Percentiles rank a stretch among this genome's conserved stretches.
Evolutionary conservation across 2,888 invertebrate genomes (phyloP).

Genomic region (Eristalis arbustorum): DNA sequence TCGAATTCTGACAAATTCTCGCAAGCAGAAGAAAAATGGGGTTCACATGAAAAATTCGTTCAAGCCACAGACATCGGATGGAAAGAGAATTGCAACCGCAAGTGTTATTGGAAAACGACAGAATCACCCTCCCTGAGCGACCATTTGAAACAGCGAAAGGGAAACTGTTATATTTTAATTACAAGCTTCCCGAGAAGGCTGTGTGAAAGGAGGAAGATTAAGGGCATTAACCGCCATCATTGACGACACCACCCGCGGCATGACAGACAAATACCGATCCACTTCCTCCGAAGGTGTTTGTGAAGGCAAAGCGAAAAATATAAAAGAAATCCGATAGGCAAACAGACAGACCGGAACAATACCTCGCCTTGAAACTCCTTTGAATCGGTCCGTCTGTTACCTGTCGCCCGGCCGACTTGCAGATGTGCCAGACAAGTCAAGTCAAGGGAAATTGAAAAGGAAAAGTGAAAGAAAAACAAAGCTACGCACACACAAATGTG

Average conservation of each 20-base stretch:
- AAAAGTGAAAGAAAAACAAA: conserved; percentile 23
- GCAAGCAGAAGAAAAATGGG: background rate
- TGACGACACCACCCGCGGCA: background rate
- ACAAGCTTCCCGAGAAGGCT: background rate
- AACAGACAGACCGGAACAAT: conserved; percentile 19
- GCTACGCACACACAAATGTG: background rate
- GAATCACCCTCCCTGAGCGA: background rate
- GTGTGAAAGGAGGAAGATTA: conserved; percentile 2
- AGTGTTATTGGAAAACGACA: conserved; percentile 17
- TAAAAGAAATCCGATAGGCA: conserved; percentile 51
- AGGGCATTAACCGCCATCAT: background rate
- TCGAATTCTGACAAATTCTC: background rate
- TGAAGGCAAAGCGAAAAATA: background rate
- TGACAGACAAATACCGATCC: too few relatives aligned
- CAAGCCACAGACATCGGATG: background rate
- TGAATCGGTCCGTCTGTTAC: background rate
- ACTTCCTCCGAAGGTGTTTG: background rate
- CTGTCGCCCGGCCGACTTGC: background rate
- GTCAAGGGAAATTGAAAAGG: conserved; percentile 29
- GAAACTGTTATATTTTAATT: conserved; percentile 27
- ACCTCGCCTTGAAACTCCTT: background rate
- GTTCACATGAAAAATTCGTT: conserved; percentile 24
- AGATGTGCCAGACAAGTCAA: background rate
- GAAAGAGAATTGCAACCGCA: conserved; percentile 12
- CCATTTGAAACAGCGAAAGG: background rate